These are phyloP conservation scores for Sarcophaga caerulescens DNA, from an alignment of 2,888 invertebrate species.

Conservation along the genomic window DNA sequence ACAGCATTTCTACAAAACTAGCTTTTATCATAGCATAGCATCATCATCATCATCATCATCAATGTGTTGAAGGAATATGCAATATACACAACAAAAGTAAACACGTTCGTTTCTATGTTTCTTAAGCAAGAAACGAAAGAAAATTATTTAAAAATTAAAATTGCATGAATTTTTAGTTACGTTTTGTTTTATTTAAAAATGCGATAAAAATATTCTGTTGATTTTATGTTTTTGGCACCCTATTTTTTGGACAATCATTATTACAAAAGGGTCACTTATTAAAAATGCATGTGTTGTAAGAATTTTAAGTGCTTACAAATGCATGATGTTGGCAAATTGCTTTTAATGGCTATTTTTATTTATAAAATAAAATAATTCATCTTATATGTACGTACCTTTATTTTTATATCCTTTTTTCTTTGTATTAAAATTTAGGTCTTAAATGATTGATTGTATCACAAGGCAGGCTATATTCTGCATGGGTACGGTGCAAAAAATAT, in stretches of 20 bases:
- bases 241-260: constrained; percentile 6
- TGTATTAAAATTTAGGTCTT: too few relatives aligned
- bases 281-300: constrained; percentile 29
- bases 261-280: constrained; percentile 25
- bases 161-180: constrained; percentile 54
- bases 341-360: too few relatives aligned
- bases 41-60: neutral
- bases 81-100: neutral
- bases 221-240: constrained; percentile 24
- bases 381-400: too few relatives aligned
- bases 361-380: too few relatives aligned
- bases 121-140: constrained; percentile 17
- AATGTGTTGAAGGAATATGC: constrained; percentile 13
- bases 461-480: too few relatives aligned
- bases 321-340: constrained; percentile 7
- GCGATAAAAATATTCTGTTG: constrained; percentile 36
- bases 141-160: constrained; percentile 56
- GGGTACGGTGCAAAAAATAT: too few relatives aligned
- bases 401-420: too few relatives aligned
- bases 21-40: constrained; percentile 25
- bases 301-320: constrained; percentile 16
- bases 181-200: constrained; percentile 29
- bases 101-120: neutral
- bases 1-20: constrained; percentile 13
- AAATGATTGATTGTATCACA: too few relatives aligned